Conservation (phyloP, 2,113 vertebrate genomes). For the Chelonoidis abingdonii region DNA sequence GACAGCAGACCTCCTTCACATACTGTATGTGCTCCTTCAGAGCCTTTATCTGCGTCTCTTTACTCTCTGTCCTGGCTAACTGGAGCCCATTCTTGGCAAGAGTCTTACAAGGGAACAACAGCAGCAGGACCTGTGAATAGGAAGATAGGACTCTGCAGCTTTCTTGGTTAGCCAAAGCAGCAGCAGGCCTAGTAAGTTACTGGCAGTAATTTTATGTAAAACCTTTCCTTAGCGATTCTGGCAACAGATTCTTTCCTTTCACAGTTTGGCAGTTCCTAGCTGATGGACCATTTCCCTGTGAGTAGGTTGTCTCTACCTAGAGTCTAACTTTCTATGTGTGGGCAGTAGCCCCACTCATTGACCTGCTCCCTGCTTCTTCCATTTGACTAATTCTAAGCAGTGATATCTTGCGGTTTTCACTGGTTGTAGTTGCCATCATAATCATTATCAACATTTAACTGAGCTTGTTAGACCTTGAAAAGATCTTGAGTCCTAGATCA, state of each 20-base stretch:
- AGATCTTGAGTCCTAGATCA: background rate
- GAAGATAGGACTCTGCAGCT: background rate
- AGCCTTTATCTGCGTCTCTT: background rate
- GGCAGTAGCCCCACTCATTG: background rate
- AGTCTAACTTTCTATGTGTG: background rate
- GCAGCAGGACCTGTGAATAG: background rate
- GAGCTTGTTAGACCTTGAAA: background rate
- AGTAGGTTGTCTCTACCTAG: background rate
- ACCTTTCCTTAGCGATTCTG: background rate
- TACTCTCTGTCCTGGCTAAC: background rate
- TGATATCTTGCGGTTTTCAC: background rate
- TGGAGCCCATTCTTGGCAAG: background rate
- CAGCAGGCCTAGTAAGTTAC: background rate
- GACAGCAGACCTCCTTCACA: background rate
- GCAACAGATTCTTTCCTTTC: background rate
- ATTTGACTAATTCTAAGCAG: background rate
- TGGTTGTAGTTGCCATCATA: fast-evolving
- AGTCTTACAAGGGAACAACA: background rate
- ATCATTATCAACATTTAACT: background rate
- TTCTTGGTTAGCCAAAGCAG: background rate
- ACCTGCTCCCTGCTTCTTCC: fast-evolving
- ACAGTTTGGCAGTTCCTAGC: background rate
- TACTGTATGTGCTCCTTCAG: background rate
- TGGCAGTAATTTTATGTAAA: background rate
- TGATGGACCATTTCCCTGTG: background rate